Evolutionary conservation across 2,113 vertebrate species (phyloP), one percentile per base, ranked within the genome.

Genomic region (Callaeas wilsoni): DNA sequence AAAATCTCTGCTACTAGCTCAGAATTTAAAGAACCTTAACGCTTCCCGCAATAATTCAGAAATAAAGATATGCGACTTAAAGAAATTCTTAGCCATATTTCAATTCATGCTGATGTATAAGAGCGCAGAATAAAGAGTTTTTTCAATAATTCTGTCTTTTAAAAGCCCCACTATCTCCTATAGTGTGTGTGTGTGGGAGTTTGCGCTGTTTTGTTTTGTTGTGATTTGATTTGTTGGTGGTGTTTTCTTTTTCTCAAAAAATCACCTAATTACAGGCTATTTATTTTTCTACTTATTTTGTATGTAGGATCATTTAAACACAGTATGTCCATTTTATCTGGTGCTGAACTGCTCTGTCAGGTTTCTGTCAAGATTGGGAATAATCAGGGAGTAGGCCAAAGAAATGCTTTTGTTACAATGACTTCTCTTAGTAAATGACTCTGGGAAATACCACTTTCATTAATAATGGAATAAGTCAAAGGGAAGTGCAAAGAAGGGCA

Each of bases 141-240:
- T 67, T 44, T 5, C 12, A 47, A 49, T 7, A 84, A 50, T 52
- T 83, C 4, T 47, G 6, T 41, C 41, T 41, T 53, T 23, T 7
- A 79, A 55, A 55, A 14, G 1, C 7, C 3, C 41, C 15, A n/a
- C 3, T 21, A 21, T 35, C 16, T 84, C 5, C 7, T 57, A 7
- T 5, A 56, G 8, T 37, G 8, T 17, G 15, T 3, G 3, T 3
- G 15, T 21, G 27, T 8, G 3, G 0, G 0, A 3, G 15, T 23
- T 74, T 55, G 29, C 5, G 50, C 4, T 59, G 3, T 11, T 76
- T 37, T 19, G 0, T 16, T 67, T 84, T 52, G 3, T 33, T 62
- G 13, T 29, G 12, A 8, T 37, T 74, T 83, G 5, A 9, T 75
- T 70, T 75, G 11, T 1, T 35, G 11, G 2, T 47, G 4, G 7